phyloP scores from a whole-genome alignment of 2,797 vertebrate species.

The Hoplostethus atlanticus region DNA sequence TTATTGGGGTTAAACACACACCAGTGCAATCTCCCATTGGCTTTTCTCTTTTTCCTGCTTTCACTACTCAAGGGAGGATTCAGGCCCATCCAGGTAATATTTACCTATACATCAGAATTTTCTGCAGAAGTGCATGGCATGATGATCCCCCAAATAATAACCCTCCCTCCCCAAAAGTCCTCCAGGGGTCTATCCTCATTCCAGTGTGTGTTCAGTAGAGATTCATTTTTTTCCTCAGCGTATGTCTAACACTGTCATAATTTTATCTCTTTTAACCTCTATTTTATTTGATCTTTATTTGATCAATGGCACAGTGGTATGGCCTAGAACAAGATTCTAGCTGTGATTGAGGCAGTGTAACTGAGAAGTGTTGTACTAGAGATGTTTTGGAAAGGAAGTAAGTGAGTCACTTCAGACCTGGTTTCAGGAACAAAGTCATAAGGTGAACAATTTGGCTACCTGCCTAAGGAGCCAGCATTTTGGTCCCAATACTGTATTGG shows the following conservation, averaged over 20 bases:
- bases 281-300: slow-evolving; percentile 45
- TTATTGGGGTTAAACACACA: slow-evolving; percentile 61
- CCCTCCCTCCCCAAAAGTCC: slow-evolving; percentile 15
- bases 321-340: no score
- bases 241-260: slow-evolving; percentile 10
- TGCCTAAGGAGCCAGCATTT: no score
- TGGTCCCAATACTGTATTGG: no score
- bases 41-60: slow-evolving; percentile 98
- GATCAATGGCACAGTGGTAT: no score
- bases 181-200: slow-evolving; percentile 24
- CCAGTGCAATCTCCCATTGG: slow-evolving; percentile 90
- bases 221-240: no score
- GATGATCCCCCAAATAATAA: slow-evolving; percentile 59
- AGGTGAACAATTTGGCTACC: no score
- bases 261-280: slow-evolving; percentile 28
- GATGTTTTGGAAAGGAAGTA: no score
- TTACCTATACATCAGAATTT: slow-evolving; percentile 57
- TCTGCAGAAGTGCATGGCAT: slow-evolving; percentile 84
- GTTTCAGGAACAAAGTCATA: no score
- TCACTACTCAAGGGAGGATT: slow-evolving; percentile 99
- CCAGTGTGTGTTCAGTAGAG: slow-evolving; percentile 41
- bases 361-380: no score
- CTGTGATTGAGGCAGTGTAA: no score
- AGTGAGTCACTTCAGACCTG: no score
- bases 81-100: slow-evolving; percentile 93